Base-by-base conservation (phyloP, 2,113 vertebrate species). In the Ellobius talpinus region DNA sequence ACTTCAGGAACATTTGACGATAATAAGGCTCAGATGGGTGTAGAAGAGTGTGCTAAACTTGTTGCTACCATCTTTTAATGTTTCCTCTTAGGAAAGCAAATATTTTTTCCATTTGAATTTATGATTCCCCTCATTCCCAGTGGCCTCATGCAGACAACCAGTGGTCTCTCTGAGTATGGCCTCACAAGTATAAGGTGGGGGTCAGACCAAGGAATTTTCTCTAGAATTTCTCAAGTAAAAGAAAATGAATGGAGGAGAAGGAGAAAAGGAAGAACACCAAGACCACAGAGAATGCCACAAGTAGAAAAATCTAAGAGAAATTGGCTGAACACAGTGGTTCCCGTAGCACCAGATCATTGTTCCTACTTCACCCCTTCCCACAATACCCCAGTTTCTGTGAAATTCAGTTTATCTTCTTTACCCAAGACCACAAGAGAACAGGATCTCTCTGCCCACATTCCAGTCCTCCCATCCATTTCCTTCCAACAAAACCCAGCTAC, bases 1-100 rank as follows among this genome's bases (percentile, higher is more conserved):
- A 99, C 99, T 97, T 99, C 99, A 95, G 99, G 99, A 98, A 99
- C 99, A 0, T 99, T 99, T 73, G 99, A 99, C 97, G 99, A 99
- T 92, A 99, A 99, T 97, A 99, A 99, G 97, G 99, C 99, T 96
- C 99, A 99, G 85, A 98, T 99, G 99, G 99, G 99, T 1, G 99
- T 99, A 98, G 99, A 99, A 89, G 99, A 99, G 97, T 99, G 99
- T 90, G 99, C 99, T 98, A 99, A 99, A 97, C 99, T 99, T n/a
- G 99, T 98, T 99, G 96, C 98, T 99, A 81, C 99, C 99, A 98
- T 99, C 99, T 8, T 99, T 99, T 98, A 99, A 98, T n/a, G 99
- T 99, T 98, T 99, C 99, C 89, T 99, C 99, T 90, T 99, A 99
- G 97, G 99, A 99, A 98, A 99, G 99, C 21, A 99, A 99, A 98